Conservation (phyloP, 2,888 invertebrate species). For the Cephus sareptanus region DNA sequence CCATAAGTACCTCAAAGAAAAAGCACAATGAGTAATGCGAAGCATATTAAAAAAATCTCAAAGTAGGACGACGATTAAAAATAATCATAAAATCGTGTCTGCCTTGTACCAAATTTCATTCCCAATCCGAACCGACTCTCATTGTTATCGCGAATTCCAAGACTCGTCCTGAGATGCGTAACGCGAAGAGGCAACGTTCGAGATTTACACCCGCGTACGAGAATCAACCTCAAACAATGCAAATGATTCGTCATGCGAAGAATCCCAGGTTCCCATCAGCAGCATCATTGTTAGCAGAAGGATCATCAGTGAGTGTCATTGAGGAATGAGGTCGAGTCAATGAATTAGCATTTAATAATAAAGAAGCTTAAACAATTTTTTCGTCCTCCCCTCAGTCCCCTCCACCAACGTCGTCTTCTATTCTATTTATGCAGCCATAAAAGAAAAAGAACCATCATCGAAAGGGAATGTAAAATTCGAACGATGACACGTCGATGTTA, state of each 20-base stretch:
- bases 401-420: not conserved
- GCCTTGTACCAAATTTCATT: not conserved
- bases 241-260: conserved; percentile 3
- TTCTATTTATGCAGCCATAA: not conserved
- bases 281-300: not conserved
- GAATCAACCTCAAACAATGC: not conserved
- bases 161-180: not conserved
- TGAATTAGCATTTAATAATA: conserved; percentile 37
- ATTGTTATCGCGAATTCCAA: not conserved
- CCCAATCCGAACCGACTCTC: not conserved
- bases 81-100: not conserved
- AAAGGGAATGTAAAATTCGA: conserved; percentile 1
- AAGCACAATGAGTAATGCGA: not conserved
- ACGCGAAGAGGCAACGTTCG: not conserved
- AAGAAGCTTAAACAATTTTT: conserved; percentile 1
- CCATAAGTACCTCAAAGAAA: not conserved
- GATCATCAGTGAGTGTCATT: conserved; percentile 30
- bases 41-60: not conserved
- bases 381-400: not conserved
- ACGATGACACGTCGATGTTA: conserved; percentile 2
- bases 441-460: not conserved
- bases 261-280: conserved; percentile 18
- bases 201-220: not conserved
- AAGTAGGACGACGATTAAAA: not conserved
- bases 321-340: conserved; percentile 38